These are phyloP conservation scores for Squalus acanthias DNA, from an alignment of 2,797 vertebrate species.

Conservation along the genomic window DNA sequence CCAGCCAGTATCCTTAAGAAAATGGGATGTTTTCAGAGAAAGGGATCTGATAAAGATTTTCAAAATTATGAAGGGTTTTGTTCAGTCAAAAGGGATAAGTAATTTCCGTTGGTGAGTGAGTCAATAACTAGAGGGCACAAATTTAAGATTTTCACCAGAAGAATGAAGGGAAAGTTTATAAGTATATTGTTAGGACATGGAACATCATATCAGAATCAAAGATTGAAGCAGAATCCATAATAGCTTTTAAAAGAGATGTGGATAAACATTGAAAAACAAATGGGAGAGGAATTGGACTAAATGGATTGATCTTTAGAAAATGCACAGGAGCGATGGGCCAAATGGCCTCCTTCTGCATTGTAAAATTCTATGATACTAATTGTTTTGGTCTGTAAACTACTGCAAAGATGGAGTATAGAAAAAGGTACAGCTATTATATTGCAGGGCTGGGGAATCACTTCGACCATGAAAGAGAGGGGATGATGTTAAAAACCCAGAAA, in stretches of 20 bases:
- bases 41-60: neutral
- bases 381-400: neutral
- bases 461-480: neutral
- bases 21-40: neutral
- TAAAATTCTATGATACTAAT: neutral
- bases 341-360: neutral
- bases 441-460: too few species aligned
- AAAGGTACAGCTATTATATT: neutral
- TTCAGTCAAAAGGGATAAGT: neutral
- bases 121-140: neutral
- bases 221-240: neutral
- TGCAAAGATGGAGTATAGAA: neutral
- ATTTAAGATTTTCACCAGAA: neutral
- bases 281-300: neutral
- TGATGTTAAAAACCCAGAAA: neutral
- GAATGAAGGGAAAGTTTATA: neutral
- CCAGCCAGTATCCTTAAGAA: too few species aligned
- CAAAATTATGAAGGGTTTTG: neutral
- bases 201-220: neutral
- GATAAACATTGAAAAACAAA: neutral
- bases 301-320: neutral
- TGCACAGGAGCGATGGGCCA: neutral
- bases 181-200: neutral
- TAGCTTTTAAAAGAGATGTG: too few species aligned
- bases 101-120: neutral